phyloP scores from a whole-genome alignment of 2,797 vertebrate species.

The Acestrorhynchus altus region DNA sequence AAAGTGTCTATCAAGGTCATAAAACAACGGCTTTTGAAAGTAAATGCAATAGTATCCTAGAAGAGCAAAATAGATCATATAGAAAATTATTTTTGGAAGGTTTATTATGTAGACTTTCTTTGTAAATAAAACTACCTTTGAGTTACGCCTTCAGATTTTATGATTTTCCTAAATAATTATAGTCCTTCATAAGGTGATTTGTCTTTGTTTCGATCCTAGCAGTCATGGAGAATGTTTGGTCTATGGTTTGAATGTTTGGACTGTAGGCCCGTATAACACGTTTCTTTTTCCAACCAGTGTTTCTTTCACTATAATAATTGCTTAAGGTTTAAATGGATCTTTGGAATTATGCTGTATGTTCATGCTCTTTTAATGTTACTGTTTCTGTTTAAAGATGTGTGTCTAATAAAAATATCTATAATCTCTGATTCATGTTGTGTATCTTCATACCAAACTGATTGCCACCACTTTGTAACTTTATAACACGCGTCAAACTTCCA shows the following conservation, averaged over 20 bases:
- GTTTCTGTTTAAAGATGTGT: slow-evolving; percentile 45
- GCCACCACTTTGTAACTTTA: no score
- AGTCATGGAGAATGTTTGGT: background rate
- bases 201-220: slow-evolving; percentile 17
- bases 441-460: background rate
- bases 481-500: no score
- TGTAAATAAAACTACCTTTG: slow-evolving; percentile 27
- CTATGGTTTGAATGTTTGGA: background rate
- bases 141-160: background rate
- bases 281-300: slow-evolving; percentile 23
- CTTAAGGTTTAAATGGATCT: slow-evolving; percentile 31
- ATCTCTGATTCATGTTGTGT: background rate
- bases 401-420: slow-evolving; percentile 36
- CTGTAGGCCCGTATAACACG: background rate
- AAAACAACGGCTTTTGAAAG: slow-evolving; percentile 49
- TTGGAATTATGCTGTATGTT: slow-evolving; percentile 21
- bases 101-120: slow-evolving; percentile 25
- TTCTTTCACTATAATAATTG: slow-evolving; percentile 27
- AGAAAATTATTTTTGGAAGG: slow-evolving; percentile 42
- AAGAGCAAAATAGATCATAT: slow-evolving; percentile 44
- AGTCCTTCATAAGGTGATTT: background rate
- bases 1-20: slow-evolving; percentile 38
- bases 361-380: slow-evolving; percentile 40
- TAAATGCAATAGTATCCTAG: slow-evolving; percentile 66
- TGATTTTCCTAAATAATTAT: slow-evolving; percentile 6